Percentiles rank a stretch among this genome's conserved stretches.
Conservation (phyloP, 2,113 vertebrate genomes). For the Catagonus wagneri region DNA sequence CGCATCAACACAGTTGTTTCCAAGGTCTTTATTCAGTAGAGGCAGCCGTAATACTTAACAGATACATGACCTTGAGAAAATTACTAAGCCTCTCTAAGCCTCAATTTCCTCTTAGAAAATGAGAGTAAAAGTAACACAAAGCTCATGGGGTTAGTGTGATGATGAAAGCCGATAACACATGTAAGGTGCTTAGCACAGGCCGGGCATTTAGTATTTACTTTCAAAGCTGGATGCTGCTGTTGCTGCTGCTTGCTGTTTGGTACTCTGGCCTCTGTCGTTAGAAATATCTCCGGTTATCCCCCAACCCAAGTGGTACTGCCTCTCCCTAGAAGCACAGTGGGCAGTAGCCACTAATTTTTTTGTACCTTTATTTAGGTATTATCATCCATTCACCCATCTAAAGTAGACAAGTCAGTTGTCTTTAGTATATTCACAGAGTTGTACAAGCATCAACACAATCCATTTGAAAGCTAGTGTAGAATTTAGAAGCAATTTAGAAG, state of each 20-base stretch:
- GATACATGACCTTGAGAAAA: slow-evolving; percentile 2
- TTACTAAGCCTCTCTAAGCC: background rate
- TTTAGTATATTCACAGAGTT: background rate
- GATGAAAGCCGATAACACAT: background rate
- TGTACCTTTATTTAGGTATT: slow-evolving; percentile 22
- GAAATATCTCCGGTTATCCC: background rate
- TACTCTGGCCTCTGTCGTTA: background rate
- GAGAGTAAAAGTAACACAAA: background rate
- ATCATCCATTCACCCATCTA: background rate
- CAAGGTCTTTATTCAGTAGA: background rate
- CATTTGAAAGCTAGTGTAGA: slow-evolving; percentile 24
- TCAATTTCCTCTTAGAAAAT: slow-evolving; percentile 41
- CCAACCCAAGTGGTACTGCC: background rate
- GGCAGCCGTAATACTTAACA: background rate
- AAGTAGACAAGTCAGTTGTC: background rate
- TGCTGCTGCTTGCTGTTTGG: background rate
- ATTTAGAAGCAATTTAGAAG: slow-evolving; percentile 6
- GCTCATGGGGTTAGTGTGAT: background rate
- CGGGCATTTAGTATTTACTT: background rate
- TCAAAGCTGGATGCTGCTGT: background rate
- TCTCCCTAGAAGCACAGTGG: background rate
- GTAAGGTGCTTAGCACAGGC: background rate
- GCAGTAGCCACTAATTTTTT: background rate
- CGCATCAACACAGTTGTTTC: background rate
- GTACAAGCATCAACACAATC: background rate